Evolutionary conservation across 2,113 vertebrate genomes (phyloP), one percentile per base, ranked within the genome.

Genomic region (Mixornis gularis): DNA sequence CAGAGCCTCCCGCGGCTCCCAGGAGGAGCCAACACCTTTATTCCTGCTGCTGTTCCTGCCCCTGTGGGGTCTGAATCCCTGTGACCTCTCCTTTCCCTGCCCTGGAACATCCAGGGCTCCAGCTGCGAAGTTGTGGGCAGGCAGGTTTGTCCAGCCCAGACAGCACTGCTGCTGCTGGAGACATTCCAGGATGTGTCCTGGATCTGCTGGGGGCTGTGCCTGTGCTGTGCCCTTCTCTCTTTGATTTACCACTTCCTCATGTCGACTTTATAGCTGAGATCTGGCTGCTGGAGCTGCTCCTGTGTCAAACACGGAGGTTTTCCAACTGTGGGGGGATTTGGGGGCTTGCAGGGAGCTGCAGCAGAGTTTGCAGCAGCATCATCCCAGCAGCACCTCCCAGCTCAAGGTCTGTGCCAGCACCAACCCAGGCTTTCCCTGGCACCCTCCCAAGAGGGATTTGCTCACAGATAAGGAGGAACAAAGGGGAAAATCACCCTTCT

Each of bases 281-380:
- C 52, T 8, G 36, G 2, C 51, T 73, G 34, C 56, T 22, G 73
- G 12, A 78, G 48, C 80, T 73, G 21, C 36, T 84, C 36, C 40
- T 6, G 10, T 27, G 13, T 46, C 13, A 32, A 48, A 15, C 14
- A 4, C 1, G 0, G 24, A 8, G 13, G 6, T 60, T 59, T 76
- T 52, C 38, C 20, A 7, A 69, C 46, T 3, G 10, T 16, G 22
- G 65, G 46, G 25, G 7, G 4, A 18, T 53, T 1, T 48, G 13
- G 36, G 59, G 56, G 21, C 12, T 53, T 19, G 29, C 49, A 55
- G 71, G 38, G 53, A 38, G 55, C 79, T 66, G 74, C 16, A 4
- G 32, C 7, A 41, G 64, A 25, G 62, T 49, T 53, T 43, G 44
- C 30, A 49, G 71, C 6, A 10, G 43, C 66, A 17, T 27, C 1